Percentiles rank a stretch among this genome's conserved stretches.
Conservation (phyloP, 2,113 vertebrate species). For the Cavia aperea region DNA sequence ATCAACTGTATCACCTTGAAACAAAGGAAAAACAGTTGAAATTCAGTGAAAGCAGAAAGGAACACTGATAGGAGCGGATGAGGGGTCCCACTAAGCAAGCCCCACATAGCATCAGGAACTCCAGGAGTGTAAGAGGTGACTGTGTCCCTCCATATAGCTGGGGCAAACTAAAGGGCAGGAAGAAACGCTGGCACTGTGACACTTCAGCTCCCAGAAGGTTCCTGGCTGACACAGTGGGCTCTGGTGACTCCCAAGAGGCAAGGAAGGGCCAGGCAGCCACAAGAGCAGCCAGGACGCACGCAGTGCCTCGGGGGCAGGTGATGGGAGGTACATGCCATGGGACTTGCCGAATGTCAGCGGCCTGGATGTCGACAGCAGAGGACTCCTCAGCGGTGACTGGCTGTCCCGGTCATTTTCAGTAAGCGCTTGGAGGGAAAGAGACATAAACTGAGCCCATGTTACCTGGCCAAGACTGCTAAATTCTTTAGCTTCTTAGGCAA, state of each 20-base stretch:
- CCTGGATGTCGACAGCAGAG: constrained; percentile 86
- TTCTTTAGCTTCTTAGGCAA: background rate
- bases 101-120: too few species aligned
- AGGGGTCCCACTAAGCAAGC: background rate
- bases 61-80: accelerated
- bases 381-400: constrained; percentile 83
- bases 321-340: constrained; percentile 74
- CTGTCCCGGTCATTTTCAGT: constrained; percentile 86
- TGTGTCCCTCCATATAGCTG: background rate
- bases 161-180: background rate
- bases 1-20: constrained; percentile 78
- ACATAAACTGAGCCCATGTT: background rate
- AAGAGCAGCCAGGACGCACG: too few species aligned
- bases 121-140: background rate
- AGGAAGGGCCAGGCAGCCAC: background rate
- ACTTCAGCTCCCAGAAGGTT: background rate
- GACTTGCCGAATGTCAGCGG: constrained; percentile 84
- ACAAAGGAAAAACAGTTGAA: constrained; percentile 11
- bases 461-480: background rate
- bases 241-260: background rate
- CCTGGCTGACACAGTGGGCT: background rate
- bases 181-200: background rate
- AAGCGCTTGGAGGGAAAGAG: constrained; percentile 78
- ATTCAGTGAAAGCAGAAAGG: background rate
- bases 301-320: background rate